Evolutionary conservation across 2,888 invertebrate species (phyloP).

Genomic region (Drosophila fulvimacula): DNA sequence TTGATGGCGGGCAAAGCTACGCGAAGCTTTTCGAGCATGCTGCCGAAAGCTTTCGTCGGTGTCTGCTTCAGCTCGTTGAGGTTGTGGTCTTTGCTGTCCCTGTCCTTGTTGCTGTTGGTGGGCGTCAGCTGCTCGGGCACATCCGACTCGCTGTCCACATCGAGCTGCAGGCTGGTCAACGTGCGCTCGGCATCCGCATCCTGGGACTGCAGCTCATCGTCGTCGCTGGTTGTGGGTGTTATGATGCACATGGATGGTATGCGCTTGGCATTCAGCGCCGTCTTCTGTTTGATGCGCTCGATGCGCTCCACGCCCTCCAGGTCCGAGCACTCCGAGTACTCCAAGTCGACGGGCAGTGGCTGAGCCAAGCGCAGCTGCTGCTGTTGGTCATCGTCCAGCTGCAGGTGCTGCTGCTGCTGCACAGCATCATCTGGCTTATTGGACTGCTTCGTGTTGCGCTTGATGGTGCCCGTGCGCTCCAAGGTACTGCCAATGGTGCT

Average conservation of each 20-base stretch:
- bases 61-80: conserved; percentile 82
- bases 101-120: conserved; percentile 48
- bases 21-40: conserved; percentile 90
- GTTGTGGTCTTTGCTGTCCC: conserved; percentile 80
- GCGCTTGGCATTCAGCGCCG: conserved; percentile 93
- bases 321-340: conserved; percentile 94
- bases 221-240: conserved; percentile 93
- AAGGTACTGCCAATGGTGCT: conserved; percentile 85
- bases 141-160: conserved; percentile 51
- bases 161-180: conserved; percentile 86
- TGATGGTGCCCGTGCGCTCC: conserved; percentile 86
- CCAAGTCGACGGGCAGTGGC: conserved; percentile 87
- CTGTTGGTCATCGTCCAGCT: conserved; percentile 76
- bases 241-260: conserved; percentile 97
- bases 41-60: conserved; percentile 87
- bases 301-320: conserved; percentile 94
- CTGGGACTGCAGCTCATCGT: conserved; percentile 88
- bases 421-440: conserved; percentile 47
- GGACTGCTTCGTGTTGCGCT: conserved; percentile 86
- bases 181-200: conserved; percentile 67
- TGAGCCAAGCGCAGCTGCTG: conserved; percentile 64
- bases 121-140: conserved; percentile 64
- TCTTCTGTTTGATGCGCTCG: conserved; percentile 93
- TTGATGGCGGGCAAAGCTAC: conserved; percentile 85
- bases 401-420: conserved; percentile 68